phyloP scores from a whole-genome alignment of 2,888 invertebrate species.

The Erynnis tages region DNA sequence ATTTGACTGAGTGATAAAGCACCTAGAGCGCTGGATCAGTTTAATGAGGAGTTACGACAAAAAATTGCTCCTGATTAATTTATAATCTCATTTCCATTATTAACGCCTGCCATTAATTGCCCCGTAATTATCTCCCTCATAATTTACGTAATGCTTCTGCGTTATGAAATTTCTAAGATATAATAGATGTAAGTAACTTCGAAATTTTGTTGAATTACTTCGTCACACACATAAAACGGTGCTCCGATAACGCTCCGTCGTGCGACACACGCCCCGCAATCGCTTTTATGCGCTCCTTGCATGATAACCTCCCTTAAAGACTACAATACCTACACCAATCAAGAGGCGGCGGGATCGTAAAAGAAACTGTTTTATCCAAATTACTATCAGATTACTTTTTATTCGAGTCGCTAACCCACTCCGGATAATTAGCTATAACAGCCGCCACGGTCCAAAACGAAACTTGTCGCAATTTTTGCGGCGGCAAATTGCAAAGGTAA shows the following conservation, averaged over 20 bases:
- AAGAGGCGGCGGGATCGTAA: conserved; percentile 56
- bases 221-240: conserved; percentile 42
- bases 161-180: conserved; percentile 33
- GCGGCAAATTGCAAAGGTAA: conserved; percentile 61
- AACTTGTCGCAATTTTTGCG: conserved; percentile 48
- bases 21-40: conserved; percentile 70
- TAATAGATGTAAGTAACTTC: conserved; percentile 24
- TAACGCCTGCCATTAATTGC: conserved; percentile 51
- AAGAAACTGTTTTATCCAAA: conserved; percentile 64
- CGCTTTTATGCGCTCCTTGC: conserved; percentile 65
- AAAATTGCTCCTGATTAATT: conserved; percentile 71
- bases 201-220: conserved; percentile 22
- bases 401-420: conserved; percentile 58
- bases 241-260: conserved; percentile 48
- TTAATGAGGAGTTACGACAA: conserved; percentile 77
- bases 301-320: conserved; percentile 65
- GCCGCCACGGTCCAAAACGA: conserved; percentile 39
- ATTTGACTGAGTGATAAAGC: conserved; percentile 81
- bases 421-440: conserved; percentile 62
- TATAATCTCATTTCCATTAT: conserved; percentile 60
- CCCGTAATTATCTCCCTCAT: conserved; percentile 48
- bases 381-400: conserved; percentile 68
- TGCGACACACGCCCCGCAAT: conserved; percentile 54
- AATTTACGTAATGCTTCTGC: conserved; percentile 42
- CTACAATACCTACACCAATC: conserved; percentile 54